phyloP scores from a whole-genome alignment of 2,797 vertebrate genomes.

The Anabas testudineus region DNA sequence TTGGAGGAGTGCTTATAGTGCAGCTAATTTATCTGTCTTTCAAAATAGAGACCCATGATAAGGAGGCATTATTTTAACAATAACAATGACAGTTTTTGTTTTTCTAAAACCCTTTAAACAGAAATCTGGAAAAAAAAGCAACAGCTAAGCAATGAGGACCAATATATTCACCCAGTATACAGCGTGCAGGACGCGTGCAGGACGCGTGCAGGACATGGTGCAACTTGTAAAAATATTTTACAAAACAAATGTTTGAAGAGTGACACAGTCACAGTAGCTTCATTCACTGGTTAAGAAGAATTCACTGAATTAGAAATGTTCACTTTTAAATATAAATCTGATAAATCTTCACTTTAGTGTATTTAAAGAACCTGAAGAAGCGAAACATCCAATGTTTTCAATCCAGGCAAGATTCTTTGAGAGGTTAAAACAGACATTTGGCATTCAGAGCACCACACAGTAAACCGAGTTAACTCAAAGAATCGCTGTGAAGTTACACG shows the following conservation, averaged over 20 bases:
- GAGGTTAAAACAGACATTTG: constrained; percentile 20
- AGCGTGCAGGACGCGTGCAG: constrained; percentile 5
- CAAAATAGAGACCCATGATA: constrained; percentile 6
- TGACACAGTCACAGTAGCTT: constrained; percentile 50
- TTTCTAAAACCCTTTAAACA: constrained; percentile 13
- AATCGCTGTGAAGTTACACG: constrained; percentile 2
- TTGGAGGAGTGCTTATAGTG: constrained; percentile 37
- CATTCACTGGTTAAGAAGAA: constrained; percentile 41
- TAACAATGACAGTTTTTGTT: constrained; percentile 1
- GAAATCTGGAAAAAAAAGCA: neutral
- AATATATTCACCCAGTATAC: neutral
- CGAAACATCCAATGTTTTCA: neutral
- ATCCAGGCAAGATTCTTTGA: neutral
- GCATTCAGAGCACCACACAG: constrained; percentile 13
- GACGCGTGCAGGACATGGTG: constrained; percentile 1
- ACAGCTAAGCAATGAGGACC: constrained; percentile 3
- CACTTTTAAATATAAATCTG: constrained; percentile 22
- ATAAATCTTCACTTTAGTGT: neutral
- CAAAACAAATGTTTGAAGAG: constrained; percentile 8
- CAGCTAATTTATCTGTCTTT: neutral
- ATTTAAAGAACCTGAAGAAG: neutral
- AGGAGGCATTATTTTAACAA: neutral
- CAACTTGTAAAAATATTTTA: constrained; percentile 37
- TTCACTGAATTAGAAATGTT: constrained; percentile 25
- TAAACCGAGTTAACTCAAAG: constrained; percentile 34